Evolutionary conservation across 2,888 invertebrate species (phyloP).

Genomic region (Creontiades dilutus): DNA sequence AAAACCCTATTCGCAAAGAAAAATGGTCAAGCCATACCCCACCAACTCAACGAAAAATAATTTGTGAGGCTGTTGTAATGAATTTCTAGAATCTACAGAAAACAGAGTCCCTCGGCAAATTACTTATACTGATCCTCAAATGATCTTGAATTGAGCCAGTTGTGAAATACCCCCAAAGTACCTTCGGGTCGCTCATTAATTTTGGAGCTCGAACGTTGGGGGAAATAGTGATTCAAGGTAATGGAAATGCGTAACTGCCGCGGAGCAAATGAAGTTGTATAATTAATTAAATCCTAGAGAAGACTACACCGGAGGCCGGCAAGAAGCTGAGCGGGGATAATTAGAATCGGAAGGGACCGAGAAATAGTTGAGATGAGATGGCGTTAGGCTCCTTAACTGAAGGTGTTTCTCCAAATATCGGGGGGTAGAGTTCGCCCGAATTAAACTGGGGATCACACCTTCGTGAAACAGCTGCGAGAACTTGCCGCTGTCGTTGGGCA

Average conservation of each 20-base stretch:
- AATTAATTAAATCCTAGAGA: background rate
- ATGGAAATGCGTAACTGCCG: background rate
- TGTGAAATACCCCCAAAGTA: no score
- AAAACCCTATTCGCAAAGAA: no score
- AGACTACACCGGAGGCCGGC: background rate
- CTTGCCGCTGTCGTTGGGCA: conserved; percentile 61
- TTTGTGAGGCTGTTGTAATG: no score
- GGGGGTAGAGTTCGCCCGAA: conserved; percentile 38
- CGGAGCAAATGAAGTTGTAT: background rate
- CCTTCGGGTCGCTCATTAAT: no score
- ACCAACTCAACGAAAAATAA: no score
- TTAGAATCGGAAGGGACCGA: conserved; percentile 15
- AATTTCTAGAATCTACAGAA: no score
- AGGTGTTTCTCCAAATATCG: conserved; percentile 33
- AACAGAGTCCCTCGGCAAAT: no score
- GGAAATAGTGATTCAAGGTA: background rate
- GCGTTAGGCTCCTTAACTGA: conserved; percentile 39
- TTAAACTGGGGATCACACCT: conserved; percentile 61
- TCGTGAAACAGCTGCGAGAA: conserved; percentile 65
- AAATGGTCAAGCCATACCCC: no score
- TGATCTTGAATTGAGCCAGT: no score
- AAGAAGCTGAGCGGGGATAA: conserved; percentile 19
- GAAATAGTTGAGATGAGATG: conserved; percentile 28
- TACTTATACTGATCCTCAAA: no score
- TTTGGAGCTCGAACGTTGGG: no score